phyloP scores from a whole-genome alignment of 35 echinoderm and acorn worm species.

The Nesometra sesokonis region DNA sequence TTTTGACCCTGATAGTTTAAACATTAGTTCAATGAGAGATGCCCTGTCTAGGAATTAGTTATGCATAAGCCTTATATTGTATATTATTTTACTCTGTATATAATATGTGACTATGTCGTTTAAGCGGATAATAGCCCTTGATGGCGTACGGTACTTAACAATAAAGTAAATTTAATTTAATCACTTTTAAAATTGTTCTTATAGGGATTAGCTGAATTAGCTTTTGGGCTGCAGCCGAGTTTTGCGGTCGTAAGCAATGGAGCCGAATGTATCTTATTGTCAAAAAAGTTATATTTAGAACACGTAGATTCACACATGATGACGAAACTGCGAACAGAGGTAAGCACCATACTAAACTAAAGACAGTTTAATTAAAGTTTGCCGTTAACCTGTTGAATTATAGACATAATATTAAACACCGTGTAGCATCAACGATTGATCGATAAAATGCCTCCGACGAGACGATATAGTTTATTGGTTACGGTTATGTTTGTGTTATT shows the following conservation, averaged over 20 bases:
- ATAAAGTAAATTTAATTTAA: too few relatives aligned
- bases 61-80: too few relatives aligned
- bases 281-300: slow-evolving; percentile 89
- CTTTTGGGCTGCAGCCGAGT: slow-evolving; percentile 72
- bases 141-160: too few relatives aligned
- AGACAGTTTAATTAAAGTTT: background rate
- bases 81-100: too few relatives aligned
- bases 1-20: too few relatives aligned
- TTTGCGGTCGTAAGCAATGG: slow-evolving; percentile 84
- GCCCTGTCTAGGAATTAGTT: too few relatives aligned
- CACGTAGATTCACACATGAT: slow-evolving; percentile 52
- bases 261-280: slow-evolving; percentile 77
- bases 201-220: slow-evolving; percentile 74
- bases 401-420: background rate
- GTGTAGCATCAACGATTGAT: background rate
- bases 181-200: background rate
- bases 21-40: too few relatives aligned
- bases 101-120: too few relatives aligned
- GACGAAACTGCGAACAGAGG: slow-evolving; percentile 53
- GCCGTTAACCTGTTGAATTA: background rate
- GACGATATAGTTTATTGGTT: too few relatives aligned
- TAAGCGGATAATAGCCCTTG: too few relatives aligned
- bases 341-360: background rate
- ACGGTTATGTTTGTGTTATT: too few relatives aligned
- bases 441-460: background rate